Conservation (phyloP, 2,113 vertebrate species). For the Marcusenius ussheri region DNA sequence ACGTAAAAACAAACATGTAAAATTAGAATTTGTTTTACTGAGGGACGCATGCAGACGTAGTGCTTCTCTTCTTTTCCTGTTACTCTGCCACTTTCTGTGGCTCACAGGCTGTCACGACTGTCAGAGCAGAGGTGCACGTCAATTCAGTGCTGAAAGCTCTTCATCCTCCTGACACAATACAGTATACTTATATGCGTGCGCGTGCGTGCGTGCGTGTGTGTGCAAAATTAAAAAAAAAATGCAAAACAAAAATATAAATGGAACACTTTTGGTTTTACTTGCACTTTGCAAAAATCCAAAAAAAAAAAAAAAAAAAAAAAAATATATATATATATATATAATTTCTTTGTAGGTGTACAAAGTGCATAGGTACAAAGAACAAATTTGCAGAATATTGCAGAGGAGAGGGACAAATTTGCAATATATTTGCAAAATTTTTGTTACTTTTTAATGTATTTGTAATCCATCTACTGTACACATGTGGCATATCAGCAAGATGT, state of each 20-base stretch:
- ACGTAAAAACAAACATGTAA: background rate
- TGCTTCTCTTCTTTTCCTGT: background rate
- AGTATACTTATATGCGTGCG: background rate
- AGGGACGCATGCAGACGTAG: background rate
- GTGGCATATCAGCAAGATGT: background rate
- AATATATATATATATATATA: background rate
- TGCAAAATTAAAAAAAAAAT: background rate
- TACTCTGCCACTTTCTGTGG: background rate
- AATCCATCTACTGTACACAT: background rate
- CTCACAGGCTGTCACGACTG: constrained; percentile 5
- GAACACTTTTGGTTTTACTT: background rate
- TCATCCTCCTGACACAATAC: background rate
- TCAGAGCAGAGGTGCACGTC: background rate
- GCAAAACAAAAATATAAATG: background rate
- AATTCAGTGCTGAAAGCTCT: background rate
- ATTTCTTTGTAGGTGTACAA: background rate
- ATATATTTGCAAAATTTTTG: background rate
- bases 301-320: too few species aligned
- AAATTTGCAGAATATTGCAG: background rate
- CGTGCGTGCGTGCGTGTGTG: background rate
- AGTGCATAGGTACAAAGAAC: too few species aligned
- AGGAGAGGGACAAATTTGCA: too few species aligned
- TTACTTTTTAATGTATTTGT: background rate
- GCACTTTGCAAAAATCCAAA: background rate
- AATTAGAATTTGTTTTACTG: background rate